These are phyloP conservation scores for Turritopsis dohrnii DNA, from an alignment of 30 jellyfish, hydroid and myxozoan species.

Conservation along the genomic window DNA sequence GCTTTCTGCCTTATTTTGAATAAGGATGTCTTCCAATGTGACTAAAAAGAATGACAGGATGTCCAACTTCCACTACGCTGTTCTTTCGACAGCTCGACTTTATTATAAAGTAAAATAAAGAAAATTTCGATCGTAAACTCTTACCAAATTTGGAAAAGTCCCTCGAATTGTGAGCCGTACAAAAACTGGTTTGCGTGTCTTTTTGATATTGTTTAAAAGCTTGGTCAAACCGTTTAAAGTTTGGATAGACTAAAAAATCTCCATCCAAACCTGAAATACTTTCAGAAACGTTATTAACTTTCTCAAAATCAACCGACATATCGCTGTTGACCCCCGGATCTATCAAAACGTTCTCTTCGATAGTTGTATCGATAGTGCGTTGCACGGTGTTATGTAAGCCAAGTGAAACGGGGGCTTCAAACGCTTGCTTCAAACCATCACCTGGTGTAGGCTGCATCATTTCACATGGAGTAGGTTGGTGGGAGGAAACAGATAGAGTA, in stretches of 20 bases:
- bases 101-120: too few relatives aligned
- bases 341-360: neutral
- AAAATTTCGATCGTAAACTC: too few relatives aligned
- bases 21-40: constrained; percentile 19
- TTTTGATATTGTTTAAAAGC: constrained; percentile 19
- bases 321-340: neutral
- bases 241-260: neutral
- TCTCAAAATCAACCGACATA: neutral
- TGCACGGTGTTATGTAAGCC: neutral
- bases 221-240: neutral
- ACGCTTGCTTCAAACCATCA: neutral
- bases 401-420: neutral
- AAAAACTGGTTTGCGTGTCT: constrained; percentile 16
- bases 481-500: neutral
- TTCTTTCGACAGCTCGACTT: too few relatives aligned
- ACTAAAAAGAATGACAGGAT: constrained; percentile 17
- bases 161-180: constrained; percentile 13
- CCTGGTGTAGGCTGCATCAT: neutral
- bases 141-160: constrained; percentile 19
- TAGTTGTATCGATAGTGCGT: neutral
- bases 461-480: neutral
- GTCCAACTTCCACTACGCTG: neutral
- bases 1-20: neutral
- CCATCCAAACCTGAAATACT: neutral
- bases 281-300: neutral